Percentiles rank a stretch among this genome's conserved stretches.
Conservation (phyloP, 2,113 vertebrate genomes). For the Crypturellus undulatus region DNA sequence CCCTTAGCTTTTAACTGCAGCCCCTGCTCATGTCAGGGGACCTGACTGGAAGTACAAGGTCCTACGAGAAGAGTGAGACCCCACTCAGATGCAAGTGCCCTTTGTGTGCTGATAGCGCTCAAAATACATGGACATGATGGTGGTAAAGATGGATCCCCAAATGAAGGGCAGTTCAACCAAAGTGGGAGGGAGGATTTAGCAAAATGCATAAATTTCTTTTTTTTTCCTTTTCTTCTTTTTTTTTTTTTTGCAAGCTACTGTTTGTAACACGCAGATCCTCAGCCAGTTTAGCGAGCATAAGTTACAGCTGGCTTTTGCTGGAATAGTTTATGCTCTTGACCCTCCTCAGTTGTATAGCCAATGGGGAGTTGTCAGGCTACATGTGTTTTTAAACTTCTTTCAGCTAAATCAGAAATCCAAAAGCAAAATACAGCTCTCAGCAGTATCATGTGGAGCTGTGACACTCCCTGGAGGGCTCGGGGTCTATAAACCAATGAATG, state of each 20-base stretch:
- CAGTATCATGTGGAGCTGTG: slow-evolving; percentile 56
- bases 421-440: slow-evolving; percentile 67
- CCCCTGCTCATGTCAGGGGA: slow-evolving; percentile 10
- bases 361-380: slow-evolving; percentile 72
- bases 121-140: not conserved
- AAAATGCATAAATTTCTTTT: slow-evolving; percentile 64
- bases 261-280: slow-evolving; percentile 60
- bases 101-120: not conserved
- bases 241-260: slow-evolving; percentile 38
- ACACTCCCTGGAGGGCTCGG: slow-evolving; percentile 43
- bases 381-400: slow-evolving; percentile 71
- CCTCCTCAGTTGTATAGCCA: slow-evolving; percentile 61
- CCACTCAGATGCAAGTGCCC: not conserved
- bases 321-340: slow-evolving; percentile 67
- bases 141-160: slow-evolving; percentile 54
- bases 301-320: slow-evolving; percentile 72
- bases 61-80: not conserved
- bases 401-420: slow-evolving; percentile 68
- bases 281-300: slow-evolving; percentile 50
- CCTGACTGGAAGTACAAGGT: not conserved
- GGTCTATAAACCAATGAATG: slow-evolving; percentile 65
- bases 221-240: no score
- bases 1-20: slow-evolving; percentile 27
- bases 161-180: slow-evolving; percentile 12
- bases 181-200: slow-evolving; percentile 43